A percentile compares a stretch with the other conserved stretches of the same genome.
phyloP scores from a whole-genome alignment of 2,797 vertebrate genomes.

The Rhinoraja longicauda region DNA sequence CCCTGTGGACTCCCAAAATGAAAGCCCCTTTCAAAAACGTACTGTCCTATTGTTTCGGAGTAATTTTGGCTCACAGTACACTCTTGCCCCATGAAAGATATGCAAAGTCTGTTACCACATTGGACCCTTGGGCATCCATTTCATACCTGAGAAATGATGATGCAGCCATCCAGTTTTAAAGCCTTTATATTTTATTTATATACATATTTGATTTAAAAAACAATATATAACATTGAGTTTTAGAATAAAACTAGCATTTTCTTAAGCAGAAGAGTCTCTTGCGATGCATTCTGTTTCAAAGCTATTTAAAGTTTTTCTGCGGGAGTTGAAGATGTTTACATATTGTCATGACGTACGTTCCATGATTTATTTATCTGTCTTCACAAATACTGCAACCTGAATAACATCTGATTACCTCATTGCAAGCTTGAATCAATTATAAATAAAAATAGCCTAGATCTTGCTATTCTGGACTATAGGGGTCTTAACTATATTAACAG shows the following conservation, averaged over 20 bases:
- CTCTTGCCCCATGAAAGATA: background rate
- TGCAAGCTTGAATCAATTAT: background rate
- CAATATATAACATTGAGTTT: background rate
- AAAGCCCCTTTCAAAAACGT: background rate
- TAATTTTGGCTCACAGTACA: background rate
- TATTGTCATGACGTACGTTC: background rate
- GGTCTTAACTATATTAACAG: background rate
- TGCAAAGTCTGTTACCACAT: too few relatives aligned
- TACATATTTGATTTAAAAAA: background rate
- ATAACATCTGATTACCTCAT: background rate
- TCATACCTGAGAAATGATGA: background rate
- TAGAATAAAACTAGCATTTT: background rate
- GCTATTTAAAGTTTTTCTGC: background rate
- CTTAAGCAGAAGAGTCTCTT: background rate
- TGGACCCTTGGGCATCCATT: too few relatives aligned
- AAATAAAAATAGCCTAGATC: background rate
- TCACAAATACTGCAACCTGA: background rate
- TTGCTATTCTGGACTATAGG: background rate
- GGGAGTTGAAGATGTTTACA: background rate
- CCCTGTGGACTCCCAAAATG: background rate
- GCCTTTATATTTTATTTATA: background rate
- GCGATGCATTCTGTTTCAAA: background rate
- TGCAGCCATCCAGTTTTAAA: background rate
- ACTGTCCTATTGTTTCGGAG: background rate
- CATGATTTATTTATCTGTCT: background rate